Evolutionary conservation across 2,797 vertebrate genomes (phyloP).

Genomic region (Enteromius argenteus): DNA sequence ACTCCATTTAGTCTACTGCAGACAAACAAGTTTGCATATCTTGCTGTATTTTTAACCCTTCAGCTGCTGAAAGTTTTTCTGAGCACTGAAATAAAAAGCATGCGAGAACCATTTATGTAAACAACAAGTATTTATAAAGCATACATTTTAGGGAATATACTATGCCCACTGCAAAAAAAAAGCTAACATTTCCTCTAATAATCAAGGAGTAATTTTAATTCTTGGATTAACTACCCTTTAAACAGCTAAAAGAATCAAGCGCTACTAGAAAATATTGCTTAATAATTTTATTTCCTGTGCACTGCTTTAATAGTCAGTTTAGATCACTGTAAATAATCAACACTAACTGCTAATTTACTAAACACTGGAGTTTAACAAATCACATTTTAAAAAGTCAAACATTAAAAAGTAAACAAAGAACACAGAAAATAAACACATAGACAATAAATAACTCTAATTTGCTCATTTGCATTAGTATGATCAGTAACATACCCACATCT

Average conservation of each 20-base stretch:
- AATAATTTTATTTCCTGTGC: constrained; percentile 7
- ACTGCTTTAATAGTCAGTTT: constrained; percentile 21
- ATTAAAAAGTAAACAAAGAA: no score
- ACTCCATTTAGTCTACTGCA: constrained; percentile 45
- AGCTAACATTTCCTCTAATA: no score
- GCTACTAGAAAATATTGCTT: constrained; percentile 9
- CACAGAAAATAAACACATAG: no score
- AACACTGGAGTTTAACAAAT: constrained; percentile 47
- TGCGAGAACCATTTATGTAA: background rate
- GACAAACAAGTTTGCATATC: constrained; percentile 42
- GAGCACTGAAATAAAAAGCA: background rate
- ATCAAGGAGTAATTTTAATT: background rate
- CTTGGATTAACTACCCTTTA: background rate
- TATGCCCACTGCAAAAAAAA: no score
- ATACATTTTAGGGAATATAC: background rate
- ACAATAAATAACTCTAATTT: no score
- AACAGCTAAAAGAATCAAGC: background rate
- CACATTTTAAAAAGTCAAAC: constrained; percentile 29
- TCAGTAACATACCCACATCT: constrained; percentile 10
- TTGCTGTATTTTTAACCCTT: constrained; percentile 53
- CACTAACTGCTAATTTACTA: constrained; percentile 27
- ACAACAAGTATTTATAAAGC: background rate
- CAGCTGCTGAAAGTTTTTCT: background rate
- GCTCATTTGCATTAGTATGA: no score
- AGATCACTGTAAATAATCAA: constrained; percentile 24